Evolutionary conservation across 2,797 vertebrate species (phyloP), one percentile per base, ranked within the genome.

Genomic region (Gila robusta): DNA sequence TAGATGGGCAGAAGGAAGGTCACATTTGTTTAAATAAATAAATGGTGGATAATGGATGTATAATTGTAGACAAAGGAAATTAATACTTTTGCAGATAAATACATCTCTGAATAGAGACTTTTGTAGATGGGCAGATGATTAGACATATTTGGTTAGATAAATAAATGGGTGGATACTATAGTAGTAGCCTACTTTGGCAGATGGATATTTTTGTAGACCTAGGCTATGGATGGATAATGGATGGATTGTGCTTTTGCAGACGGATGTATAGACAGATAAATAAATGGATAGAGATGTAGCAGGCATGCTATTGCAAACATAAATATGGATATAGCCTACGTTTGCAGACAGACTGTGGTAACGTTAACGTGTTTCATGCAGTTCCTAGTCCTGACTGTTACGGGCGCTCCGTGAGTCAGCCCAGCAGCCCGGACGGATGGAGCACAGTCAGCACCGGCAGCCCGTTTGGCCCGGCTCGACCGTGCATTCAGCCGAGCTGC

Each of bases 331-430:
- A 32, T 3, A 32, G 32, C 32, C 32, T 32, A 47, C 19, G 56
- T 67, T 49, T 67, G 9, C n/a, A 83, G 12, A 80, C 21, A 70
- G 1, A 17, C 7, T 73, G 39, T 62, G 16, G 19, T 64, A 2
- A 54, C 64, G 1, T 83, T 64, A 2, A 54, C 52, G 1, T 83
- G 23, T 41, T 76, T 84, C 19, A 72, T 88, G 6, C 91, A 96
- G 95, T 96, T 28, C 94, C 95, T 37, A 71, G 79, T 41, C 73
- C 89, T 54, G 92, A 94, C 6, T 80, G 89, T 81, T 89, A 89
- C 54, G 89, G 92, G 0, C 91, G 90, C 2, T 88, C 91, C 0
- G 73, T 88, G 86, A 94, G 90, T 86, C 93, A 92, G 89, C 89
- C 92, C 11, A 90, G 88, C 39, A 82, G 16, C 52, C 66, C 81